Base-by-base conservation (phyloP, 2,888 invertebrate species). In the Tipula confusa region DNA sequence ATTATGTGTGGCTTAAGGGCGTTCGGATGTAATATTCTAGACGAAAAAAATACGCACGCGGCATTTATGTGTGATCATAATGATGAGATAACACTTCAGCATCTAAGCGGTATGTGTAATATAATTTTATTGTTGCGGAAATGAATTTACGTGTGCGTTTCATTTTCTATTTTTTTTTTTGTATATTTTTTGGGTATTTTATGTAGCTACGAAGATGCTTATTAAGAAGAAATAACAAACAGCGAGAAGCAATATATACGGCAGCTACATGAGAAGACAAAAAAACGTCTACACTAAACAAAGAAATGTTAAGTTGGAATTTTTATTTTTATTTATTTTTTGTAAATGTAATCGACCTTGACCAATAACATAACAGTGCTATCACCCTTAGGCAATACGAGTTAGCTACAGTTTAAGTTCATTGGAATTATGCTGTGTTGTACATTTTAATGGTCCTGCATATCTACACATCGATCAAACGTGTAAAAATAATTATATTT, bases 301-400 rank as follows among this genome's bases (percentile, higher is more conserved):
- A 64, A 64, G 64, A 18, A 64, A 64, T 64, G 24, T 64, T 64
- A 11, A 64, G 11, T 64, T 64, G 18, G 24, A 64, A 64, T 64
- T 64, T 64, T 64, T 24, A 0, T 64, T 48, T 48, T 24, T 24
- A 11, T 64, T 24, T 1, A 24, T 18, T 24, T 64, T 24, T 64
- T n/a, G 24, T 64, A 24, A 64, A 64, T 24, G 24, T 64, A 64
- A 64, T 64, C 64, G 64, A 64, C 64, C 64, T 64, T 64, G 64
- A 64, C 64, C 64, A 64, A 64, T 64, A 64, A 64, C 64, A 64
- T 64, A 64, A 64, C 64, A 64, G 64, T 64, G 64, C 64, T 64
- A 64, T 64, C 64, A 64, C 9, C 64, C 64, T 64, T 64, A 24
- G 64, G 64, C 64, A 64, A 64, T 64, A 64, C 6, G 64, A 64